Conservation (phyloP, 2,113 vertebrate species). For the Paramormyrops kingsleyae region DNA sequence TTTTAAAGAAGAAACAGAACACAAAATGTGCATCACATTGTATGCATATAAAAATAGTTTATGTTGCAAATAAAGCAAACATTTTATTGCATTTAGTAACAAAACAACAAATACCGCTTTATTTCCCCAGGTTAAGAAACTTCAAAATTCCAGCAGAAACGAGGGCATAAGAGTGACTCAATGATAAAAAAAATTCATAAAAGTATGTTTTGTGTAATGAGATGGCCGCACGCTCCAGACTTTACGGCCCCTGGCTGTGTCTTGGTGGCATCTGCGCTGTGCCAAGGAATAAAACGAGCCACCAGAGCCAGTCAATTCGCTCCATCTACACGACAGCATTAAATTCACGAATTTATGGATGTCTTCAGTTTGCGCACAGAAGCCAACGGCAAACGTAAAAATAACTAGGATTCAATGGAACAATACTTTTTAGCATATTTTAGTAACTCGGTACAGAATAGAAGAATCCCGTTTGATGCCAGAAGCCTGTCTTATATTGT, state of each 20-base stretch:
- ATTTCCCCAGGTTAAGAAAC: not conserved
- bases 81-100: not conserved
- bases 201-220: slow-evolving; percentile 1
- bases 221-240: not conserved
- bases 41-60: not conserved
- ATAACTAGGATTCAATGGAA: not conserved
- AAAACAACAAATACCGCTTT: not conserved
- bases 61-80: not conserved
- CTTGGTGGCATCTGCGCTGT: not conserved
- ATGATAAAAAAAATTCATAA: not conserved
- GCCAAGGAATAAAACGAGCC: not conserved
- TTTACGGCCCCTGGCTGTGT: not conserved
- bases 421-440: not conserved
- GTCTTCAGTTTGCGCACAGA: not conserved
- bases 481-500: not conserved
- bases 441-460: not conserved
- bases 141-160: not conserved
- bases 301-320: not conserved
- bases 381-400: not conserved
- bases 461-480: not conserved
- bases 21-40: not conserved
- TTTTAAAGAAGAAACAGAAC: not conserved
- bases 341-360: not conserved
- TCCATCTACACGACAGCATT: not conserved
- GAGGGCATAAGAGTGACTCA: not conserved